A percentile compares a stretch with the other conserved stretches of the same genome.
Evolutionary conservation across 53 echinoderm and acorn worm genomes (phyloP).

Genomic region (Zoroaster sp.): DNA sequence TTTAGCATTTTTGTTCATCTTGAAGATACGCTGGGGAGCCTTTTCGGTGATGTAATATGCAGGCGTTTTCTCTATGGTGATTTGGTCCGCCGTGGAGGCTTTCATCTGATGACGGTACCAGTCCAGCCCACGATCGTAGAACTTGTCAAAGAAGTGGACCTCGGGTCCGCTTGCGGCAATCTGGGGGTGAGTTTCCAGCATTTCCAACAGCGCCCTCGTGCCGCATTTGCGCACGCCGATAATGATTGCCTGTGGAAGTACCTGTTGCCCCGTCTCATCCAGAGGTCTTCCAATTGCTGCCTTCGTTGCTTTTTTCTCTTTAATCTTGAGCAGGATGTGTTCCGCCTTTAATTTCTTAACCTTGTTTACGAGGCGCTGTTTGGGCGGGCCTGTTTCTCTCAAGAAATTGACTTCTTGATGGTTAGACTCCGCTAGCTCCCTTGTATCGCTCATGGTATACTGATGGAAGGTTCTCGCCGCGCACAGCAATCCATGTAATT

Average conservation of each 20-base stretch:
- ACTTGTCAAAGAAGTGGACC: constrained; percentile 89
- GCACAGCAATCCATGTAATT: constrained; percentile 66
- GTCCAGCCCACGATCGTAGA: constrained; percentile 73
- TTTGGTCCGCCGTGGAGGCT: constrained; percentile 76
- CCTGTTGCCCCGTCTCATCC: neutral
- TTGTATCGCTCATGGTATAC: neutral
- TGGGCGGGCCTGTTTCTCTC: neutral
- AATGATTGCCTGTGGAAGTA: constrained; percentile 86
- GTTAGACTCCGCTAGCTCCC: too few relatives aligned
- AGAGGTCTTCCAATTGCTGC: neutral
- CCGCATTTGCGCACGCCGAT: constrained; percentile 95
- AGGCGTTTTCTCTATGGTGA: constrained; percentile 93
- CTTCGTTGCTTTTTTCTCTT: neutral
- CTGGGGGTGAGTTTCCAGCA: constrained; percentile 84
- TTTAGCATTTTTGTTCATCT: constrained; percentile 73
- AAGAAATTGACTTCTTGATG: neutral
- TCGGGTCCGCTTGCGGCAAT: constrained; percentile 81
- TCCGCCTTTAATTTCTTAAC: neutral
- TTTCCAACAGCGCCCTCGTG: constrained; percentile 90
- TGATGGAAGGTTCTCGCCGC: constrained; percentile 8
- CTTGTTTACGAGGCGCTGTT: neutral
- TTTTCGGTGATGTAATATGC: constrained; percentile 80
- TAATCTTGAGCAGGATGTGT: neutral
- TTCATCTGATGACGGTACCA: constrained; percentile 93
- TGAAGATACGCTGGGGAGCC: constrained; percentile 67